Evolutionary conservation across 2,888 invertebrate species (phyloP).

Genomic region (Diarsia dahlii): DNA sequence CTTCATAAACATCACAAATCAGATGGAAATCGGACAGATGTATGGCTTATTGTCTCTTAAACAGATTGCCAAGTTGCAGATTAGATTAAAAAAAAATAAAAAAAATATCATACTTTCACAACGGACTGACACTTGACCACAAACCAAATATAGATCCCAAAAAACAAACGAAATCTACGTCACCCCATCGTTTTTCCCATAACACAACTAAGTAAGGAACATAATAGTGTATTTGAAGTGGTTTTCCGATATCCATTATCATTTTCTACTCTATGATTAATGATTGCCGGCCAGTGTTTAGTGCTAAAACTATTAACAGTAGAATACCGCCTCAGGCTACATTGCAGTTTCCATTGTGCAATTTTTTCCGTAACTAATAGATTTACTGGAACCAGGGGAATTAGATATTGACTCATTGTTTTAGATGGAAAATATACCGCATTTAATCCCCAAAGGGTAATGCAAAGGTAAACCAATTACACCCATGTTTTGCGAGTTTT

Average conservation of each 20-base stretch:
- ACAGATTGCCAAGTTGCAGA: too few species aligned
- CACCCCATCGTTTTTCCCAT: conserved; percentile 54
- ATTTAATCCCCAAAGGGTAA: not conserved
- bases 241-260: conserved; percentile 57
- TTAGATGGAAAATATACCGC: conserved; percentile 32
- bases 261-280: conserved; percentile 54
- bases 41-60: too few species aligned
- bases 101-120: too few species aligned
- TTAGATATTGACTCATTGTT: conserved; percentile 47
- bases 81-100: too few species aligned
- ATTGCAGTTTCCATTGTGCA: conserved; percentile 54
- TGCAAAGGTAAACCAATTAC: not conserved
- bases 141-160: conserved; percentile 16
- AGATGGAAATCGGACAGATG: too few species aligned
- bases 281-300: conserved; percentile 30
- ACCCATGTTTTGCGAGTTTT: not conserved
- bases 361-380: conserved; percentile 41
- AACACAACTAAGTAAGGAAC: conserved; percentile 9
- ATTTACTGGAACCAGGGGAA: conserved; percentile 47
- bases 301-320: conserved; percentile 29
- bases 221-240: conserved; percentile 35
- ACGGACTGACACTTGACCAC: too few species aligned
- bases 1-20: too few species aligned
- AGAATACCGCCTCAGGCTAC: conserved; percentile 30
- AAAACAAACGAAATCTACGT: conserved; percentile 3